Evolutionary conservation across 2,113 vertebrate species (phyloP), one percentile per base, ranked within the genome.

Genomic region (Etheostoma spectabile): DNA sequence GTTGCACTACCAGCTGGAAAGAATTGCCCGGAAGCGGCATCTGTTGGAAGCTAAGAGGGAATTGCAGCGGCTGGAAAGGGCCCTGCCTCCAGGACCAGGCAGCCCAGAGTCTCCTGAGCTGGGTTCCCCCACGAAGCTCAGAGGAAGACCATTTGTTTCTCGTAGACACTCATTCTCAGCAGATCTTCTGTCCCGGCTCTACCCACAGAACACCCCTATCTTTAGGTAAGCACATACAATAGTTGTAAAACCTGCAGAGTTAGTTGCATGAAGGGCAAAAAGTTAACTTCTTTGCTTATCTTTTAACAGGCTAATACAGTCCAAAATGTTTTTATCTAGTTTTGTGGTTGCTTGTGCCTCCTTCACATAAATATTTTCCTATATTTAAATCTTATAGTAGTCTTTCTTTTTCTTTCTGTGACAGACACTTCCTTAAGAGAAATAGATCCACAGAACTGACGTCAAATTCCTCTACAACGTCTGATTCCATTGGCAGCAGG

Each of bases 11-110:
- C 97, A 97, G 68, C 87, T 98, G 78, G 95, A 97, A 90, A 96
- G 94, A 85, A 96, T 97, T n/a, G 91, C 96, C 79, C 96, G 96
- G 77, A 98, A 98, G 89, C 95, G 94, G 70, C 96, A 95, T 75
- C 91, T 97, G 4, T 66, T 98, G 87, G 96, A 97, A 82, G 95
- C 96, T 51, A 97, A 97, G 67, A 95, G 93, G 84, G 96, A 96
- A 72, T 93, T 97, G 67, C 96, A 97, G 90, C 93, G 92, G 61
- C 92, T 97, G 77, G 96, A 96, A 89, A 93, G 89, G 55, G 81
- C 74, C 52, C 82, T 96, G 42, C 92, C 74, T 66, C 80, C 95
- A 38, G 94, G 94, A 42, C 35, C 35, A 12, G 93, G 86, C 62
- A 89, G 73, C 27, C 86, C 73, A 1, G 77, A 74, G 15, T 92